Evolutionary conservation across 92 coral and sea anemone genomes (phyloP), one percentile per base, ranked within the genome.

Genomic region (Blastomussa wellsi): DNA sequence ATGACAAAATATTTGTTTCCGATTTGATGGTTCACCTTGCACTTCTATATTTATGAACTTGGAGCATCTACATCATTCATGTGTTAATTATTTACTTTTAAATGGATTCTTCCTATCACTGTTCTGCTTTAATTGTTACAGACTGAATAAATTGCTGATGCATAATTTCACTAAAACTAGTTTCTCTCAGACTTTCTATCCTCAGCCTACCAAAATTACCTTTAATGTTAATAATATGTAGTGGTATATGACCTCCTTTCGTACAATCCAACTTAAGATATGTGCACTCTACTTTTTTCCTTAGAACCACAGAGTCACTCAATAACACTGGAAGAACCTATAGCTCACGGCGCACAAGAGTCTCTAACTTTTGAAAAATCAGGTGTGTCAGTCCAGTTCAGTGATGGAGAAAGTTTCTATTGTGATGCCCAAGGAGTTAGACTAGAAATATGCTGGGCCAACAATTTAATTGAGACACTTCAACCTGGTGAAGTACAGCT

Each of bases 401-500:
- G 36, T 79, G 87, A 89, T 64, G 53, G 83, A 28, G 65, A 80
- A 13, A 76, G 88, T 62, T 84, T 72, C 32, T 9, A 22, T 7
- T 2, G 32, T n/a, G 57, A 84, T 84, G 82, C 39, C 7, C 76
- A 33, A 76, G 53, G 73, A 37, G 79, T 93, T 14, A 71, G 79
- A 17, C 79, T 87, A 55, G 86, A 89, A 68, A 82, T 89, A 16
- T 84, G 90, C 72, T 86, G 90, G 87, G 84, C 76, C 31, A 32
- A 33, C 29, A 39, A 70, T 15, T 19, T 48, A n/a, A 31, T 36
- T 53, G 86, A 81, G 20, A 14, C 71, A n/a, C 86, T 89, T 4
- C 78, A 71, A 79, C 76, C 79, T 44, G 72, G 71, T 38, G 93
- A 93, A 76, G 81, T 93, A 41, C 86, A 89, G 13, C 86, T 93